These are phyloP conservation scores for Cacoxenus indagator DNA, from an alignment of 2,888 invertebrate species.

Conservation along the genomic window DNA sequence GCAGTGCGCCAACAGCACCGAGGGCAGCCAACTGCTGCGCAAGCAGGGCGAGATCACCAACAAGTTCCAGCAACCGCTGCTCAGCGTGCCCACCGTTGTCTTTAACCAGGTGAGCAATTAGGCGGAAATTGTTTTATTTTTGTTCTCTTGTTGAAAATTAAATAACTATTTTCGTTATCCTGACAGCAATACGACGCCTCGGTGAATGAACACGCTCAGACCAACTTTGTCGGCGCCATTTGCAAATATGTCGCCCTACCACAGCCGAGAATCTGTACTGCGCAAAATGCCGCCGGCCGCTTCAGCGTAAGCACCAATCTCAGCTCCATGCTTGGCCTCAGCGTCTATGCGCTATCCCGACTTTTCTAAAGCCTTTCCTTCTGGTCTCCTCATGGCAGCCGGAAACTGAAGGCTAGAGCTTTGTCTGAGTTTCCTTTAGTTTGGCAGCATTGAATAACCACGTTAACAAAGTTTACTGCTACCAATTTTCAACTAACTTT, in stretches of 20 bases:
- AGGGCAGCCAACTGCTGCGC: constrained; percentile 63
- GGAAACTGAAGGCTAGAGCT: not conserved
- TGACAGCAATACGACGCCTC: constrained; percentile 74
- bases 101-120: constrained; percentile 73
- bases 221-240: constrained; percentile 74
- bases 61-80: constrained; percentile 73
- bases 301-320: constrained; percentile 43
- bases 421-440: too few species aligned
- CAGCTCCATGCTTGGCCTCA: constrained; percentile 51
- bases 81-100: constrained; percentile 78
- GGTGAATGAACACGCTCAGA: constrained; percentile 73
- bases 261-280: constrained; percentile 60
- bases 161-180: not conserved
- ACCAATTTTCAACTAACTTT: constrained; percentile 8
- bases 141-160: constrained; percentile 38
- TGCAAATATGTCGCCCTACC: constrained; percentile 71
- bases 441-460: not conserved
- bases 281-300: constrained; percentile 54
- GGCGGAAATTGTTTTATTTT: not conserved
- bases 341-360: constrained; percentile 47
- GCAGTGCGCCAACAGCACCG: constrained; percentile 71
- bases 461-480: not conserved
- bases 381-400: not conserved
- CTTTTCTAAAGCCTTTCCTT: constrained; percentile 42
- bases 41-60: constrained; percentile 74